Conservation (phyloP, 2,888 invertebrate genomes). For the Andrena bucephala region DNA sequence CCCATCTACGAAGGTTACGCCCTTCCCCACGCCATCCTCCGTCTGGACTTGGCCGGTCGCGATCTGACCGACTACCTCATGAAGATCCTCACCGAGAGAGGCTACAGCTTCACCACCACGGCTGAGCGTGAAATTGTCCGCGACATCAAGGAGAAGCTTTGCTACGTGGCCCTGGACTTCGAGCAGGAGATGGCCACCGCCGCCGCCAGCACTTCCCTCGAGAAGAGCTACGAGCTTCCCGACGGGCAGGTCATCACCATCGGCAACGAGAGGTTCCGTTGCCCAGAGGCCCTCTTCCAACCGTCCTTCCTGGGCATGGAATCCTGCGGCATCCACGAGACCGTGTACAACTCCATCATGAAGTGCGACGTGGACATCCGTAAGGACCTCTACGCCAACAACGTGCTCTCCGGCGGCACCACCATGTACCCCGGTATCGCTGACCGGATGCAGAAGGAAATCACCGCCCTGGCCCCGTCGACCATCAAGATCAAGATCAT, state of each 20-base stretch:
- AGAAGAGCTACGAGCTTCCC: constrained; percentile 96
- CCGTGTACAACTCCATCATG: constrained; percentile 97
- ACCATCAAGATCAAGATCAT: constrained; percentile 98
- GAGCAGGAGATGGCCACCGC: constrained; percentile 98
- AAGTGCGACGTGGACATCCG: constrained; percentile 97
- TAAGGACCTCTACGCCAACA: constrained; percentile 96
- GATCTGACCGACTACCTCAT: constrained; percentile 98
- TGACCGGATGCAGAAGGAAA: constrained; percentile 99
- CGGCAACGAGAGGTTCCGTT: constrained; percentile 95
- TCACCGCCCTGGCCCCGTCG: constrained; percentile 95
- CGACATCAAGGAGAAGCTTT: constrained; percentile 97
- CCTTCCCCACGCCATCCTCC: constrained; percentile 97
- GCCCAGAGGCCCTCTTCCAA: constrained; percentile 96
- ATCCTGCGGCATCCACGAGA: constrained; percentile 95
- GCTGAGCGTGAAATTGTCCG: constrained; percentile 98
- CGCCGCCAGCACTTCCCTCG: constrained; percentile 94
- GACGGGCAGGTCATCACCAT: constrained; percentile 95
- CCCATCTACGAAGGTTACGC: constrained; percentile 96
- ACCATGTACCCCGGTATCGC: constrained; percentile 99
- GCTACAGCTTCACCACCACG: constrained; percentile 97
- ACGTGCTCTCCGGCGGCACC: constrained; percentile 96
- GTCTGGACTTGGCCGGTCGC: constrained; percentile 98
- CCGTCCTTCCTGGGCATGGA: constrained; percentile 96
- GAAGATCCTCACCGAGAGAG: constrained; percentile 98
- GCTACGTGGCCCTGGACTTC: constrained; percentile 97